Evolutionary conservation across 1,140 invertebrate species (phyloP), one percentile per base, ranked within the genome.

Genomic region (Copidosoma floridanum): DNA sequence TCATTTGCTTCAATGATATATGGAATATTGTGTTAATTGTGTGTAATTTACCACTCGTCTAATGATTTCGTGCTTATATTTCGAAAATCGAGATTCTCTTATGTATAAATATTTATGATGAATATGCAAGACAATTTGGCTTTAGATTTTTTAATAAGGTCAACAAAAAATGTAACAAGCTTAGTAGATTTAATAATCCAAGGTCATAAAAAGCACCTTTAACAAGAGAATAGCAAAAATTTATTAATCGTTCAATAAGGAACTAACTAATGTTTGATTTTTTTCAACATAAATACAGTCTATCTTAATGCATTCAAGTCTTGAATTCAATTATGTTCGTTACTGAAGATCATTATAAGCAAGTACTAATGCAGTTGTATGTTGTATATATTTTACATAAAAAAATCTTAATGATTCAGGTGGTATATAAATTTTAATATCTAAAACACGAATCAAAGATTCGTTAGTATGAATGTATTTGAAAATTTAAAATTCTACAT

Each of bases 1-100:
- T 55, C 35, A 47, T 55, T 56, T 62, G 29, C 12, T 32, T 12
- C 29, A 32, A 32, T 32, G 29, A 32, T 32, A 8, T 51, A 21
- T 57, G 53, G 47, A 62, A 57, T 62, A 62, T 55, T 62, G 38
- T 56, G 47, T 56, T 55, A 56, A 41, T 55, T 44, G 52, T 56
- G 47, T 56, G 51, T 56, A 62, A 62, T 62, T 56, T 16, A 51
- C 57, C 26, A 63, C 41, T 44, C 32, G 40, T 43, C 4, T 53
- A 63, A 63, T 57, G 61, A 63, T 63, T 63, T 57, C 61, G 61
- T 63, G 61, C 61, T 53, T 40, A 26, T 44, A 8, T 6, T 32
- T 32, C 29, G 29, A 8, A 12, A 7, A 27, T 24, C 4, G 29
- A 51, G 26, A 37, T 44, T 52, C 20, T n/a, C n/a, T n/a, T n/a